Evolutionary conservation across 2,797 vertebrate genomes (phyloP).

Genomic region (Chaunax sp.): DNA sequence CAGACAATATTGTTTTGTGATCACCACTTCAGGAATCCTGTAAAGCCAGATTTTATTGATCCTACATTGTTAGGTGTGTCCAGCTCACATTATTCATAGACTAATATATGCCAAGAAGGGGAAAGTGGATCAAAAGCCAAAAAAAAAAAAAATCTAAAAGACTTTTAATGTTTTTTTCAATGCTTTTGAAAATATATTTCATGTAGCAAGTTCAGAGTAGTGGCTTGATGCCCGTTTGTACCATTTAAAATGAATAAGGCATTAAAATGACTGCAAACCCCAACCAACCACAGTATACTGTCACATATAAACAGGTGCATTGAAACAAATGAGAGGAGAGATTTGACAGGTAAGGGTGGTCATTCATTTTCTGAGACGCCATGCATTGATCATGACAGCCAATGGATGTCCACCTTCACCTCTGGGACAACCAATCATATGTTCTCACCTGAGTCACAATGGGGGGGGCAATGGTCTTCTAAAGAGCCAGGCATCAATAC

Average conservation of each 20-base stretch:
- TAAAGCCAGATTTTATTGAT: background rate
- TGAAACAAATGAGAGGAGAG: constrained; percentile 25
- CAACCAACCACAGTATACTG: too few species aligned
- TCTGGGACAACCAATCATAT: constrained; percentile 68
- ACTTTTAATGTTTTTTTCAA: too few species aligned
- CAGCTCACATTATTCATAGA: background rate
- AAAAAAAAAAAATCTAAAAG: background rate
- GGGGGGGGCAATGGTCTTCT: constrained; percentile 37
- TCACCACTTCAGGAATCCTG: background rate
- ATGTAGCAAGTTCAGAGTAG: background rate
- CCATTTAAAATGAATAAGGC: background rate
- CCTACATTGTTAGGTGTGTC: background rate
- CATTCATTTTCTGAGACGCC: constrained; percentile 49
- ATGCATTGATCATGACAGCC: constrained; percentile 57
- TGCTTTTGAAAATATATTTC: background rate
- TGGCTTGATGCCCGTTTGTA: background rate
- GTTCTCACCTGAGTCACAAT: constrained; percentile 41
- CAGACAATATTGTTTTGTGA: constrained; percentile 1
- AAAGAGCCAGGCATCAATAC: constrained; percentile 73
- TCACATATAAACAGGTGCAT: constrained; percentile 7
- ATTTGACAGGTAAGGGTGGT: constrained; percentile 39
- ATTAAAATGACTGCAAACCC: background rate
- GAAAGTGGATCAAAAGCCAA: background rate
- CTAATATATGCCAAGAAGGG: background rate
- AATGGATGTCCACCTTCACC: constrained; percentile 67